Base-by-base conservation (phyloP, 1,140 invertebrate species). In the Camponotus floridanus region DNA sequence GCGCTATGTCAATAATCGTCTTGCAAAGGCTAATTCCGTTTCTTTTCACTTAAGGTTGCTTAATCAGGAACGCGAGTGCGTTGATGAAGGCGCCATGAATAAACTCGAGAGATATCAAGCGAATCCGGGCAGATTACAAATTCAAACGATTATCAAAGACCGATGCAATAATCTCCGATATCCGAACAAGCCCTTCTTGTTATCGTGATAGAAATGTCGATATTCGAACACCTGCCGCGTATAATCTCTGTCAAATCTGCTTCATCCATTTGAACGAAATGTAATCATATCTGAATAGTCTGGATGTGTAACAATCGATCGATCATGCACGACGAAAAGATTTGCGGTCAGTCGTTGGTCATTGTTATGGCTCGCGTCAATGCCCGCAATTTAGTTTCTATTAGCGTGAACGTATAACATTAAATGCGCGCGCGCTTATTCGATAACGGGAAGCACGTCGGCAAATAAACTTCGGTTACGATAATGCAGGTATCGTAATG, bases 161-260 rank as follows among this genome's bases (percentile, higher is more conserved):
- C 11, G 59, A 64, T 13, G 48, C 78, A 68, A 48, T 71, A 57
- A 68, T 70, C 62, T 79, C 39, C 61, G 55, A 70, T 79, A 62
- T 74, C 88, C 62, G 68, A 87, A 89, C 73, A 62, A 87, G 48
- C 36, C 51, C 57, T 88, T 59, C 74, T 80, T 70, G 59, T 87
- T 89, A 89, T 39, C 67, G 55, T 89, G 79, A 85, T 76, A 79
- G 73, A 71, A 90, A 87, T 45, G 88, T 90, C 88, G 88, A 90
- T 89, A 89, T 62, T 76, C 85, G 73, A 61, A 45, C 48, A 62
- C 61, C 74, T 85, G 86, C 81, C 33, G 76, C 67, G 59, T 64
- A 88, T 79, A 55, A 76, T 88, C 76, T 76, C 88, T 65, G 76
- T 89, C 84, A 67, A 88, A 86, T 26, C 39, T 65, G 42, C 78